Base-by-base conservation (phyloP, 2,797 vertebrate genomes). In the Lagothrix lagotricha region DNA sequence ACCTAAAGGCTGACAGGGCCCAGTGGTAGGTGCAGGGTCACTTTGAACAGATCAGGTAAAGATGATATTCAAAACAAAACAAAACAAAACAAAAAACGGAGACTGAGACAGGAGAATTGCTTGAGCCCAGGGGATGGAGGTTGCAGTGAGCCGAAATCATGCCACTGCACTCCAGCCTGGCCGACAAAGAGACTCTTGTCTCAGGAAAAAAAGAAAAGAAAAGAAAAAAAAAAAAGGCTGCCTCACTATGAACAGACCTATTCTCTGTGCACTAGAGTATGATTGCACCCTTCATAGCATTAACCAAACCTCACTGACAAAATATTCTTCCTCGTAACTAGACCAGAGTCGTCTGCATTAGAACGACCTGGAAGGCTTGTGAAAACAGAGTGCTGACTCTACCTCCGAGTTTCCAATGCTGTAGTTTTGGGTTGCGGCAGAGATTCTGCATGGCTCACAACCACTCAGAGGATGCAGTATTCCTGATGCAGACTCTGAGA, bases 371-470 rank as follows among this genome's bases (percentile, higher is more conserved):
- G 79, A 72, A 44, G 41, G 24, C 72, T 73, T 44, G 81, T 24
- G 46, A 24, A 12, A 48, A 76, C 30, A 33, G 41, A 33, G 11
- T 7, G 3, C 3, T 30, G 76, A 72, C 39, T 44, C 24, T 33
- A 6, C 2, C 17, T 22, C 26, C 13, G 5, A 50, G 57, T 26
- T 90, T 75, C 86, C 4, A 3, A 33, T 7, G 41, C 2, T 41
- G 30, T 0, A 10, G 46, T 41, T 39, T 20, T 36, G 14, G 12
- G 24, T 4, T 7, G 30, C 28, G 54, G 22, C 52, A 39, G 33
- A 48, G 22, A 72, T 4, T 36, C 0, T 64, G 36, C 26, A 7
- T 0, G 2, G 41, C 64, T 33, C 13, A 46, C 9, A 24, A 2
- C 24, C n/a, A n/a, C 41, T 57, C 39, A 26, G 4, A 46, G 67